A percentile compares a stretch with the other conserved stretches of the same genome.
phyloP scores from a whole-genome alignment of 1,140 invertebrate genomes.

The Brachystomella parvula region DNA sequence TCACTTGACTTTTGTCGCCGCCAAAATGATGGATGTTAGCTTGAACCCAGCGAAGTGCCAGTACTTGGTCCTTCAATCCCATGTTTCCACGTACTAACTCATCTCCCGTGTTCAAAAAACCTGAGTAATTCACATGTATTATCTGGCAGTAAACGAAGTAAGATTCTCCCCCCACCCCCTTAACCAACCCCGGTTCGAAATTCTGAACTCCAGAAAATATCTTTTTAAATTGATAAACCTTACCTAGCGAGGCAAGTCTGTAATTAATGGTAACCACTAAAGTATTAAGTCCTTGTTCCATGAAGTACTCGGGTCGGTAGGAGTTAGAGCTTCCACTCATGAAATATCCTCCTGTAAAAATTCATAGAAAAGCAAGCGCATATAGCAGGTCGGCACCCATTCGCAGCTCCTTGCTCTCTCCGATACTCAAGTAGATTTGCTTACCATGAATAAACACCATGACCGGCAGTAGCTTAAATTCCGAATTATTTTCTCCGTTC shows the following conservation, averaged over 20 bases:
- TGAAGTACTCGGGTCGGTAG: conserved; percentile 3
- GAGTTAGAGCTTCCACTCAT: conserved; percentile 41
- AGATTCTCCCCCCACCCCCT: not conserved
- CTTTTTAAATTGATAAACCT: not conserved
- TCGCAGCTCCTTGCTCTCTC: no score
- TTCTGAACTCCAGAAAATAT: not conserved
- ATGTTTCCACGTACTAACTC: conserved; percentile 39
- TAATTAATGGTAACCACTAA: conserved; percentile 13
- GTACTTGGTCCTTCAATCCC: conserved; percentile 8
- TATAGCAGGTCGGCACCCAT: no score
- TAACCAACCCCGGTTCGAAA: not conserved
- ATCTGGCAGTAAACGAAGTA: not conserved
- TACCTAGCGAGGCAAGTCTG: conserved; percentile 11
- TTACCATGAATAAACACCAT: conserved; percentile 12
- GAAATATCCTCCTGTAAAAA: conserved; percentile 7
- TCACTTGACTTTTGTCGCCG: not conserved
- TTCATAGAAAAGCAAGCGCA: not conserved
- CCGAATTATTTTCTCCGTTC: not conserved
- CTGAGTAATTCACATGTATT: no score
- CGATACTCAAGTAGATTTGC: not conserved
- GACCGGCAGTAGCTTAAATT: not conserved
- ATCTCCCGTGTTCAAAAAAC: conserved; percentile 40
- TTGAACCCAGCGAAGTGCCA: conserved; percentile 2
- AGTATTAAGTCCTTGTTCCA: not conserved
- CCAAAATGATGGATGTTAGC: conserved; percentile 1